phyloP scores from a whole-genome alignment of 2,113 vertebrate genomes.

The Ptilorrhoa leucosticta region DNA sequence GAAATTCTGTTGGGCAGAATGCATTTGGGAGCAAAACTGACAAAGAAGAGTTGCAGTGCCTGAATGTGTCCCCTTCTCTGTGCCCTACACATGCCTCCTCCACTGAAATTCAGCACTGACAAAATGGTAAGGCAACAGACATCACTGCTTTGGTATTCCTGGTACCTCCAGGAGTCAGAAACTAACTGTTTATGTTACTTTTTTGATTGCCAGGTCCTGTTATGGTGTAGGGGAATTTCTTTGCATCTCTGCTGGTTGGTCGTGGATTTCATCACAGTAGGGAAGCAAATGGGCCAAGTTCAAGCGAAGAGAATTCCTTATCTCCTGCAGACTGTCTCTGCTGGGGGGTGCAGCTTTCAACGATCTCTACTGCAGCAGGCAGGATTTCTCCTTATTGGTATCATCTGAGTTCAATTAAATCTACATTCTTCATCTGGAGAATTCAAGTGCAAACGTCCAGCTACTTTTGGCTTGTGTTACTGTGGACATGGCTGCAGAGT shows the following conservation, averaged over 20 bases:
- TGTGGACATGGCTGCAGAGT: neutral
- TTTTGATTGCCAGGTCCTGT: neutral
- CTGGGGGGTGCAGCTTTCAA: neutral
- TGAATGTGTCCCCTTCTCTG: neutral
- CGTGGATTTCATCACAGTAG: neutral
- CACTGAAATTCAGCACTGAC: neutral
- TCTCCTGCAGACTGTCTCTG: slow-evolving; percentile 8
- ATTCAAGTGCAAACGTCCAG: neutral
- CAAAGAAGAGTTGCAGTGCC: neutral
- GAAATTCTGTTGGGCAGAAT: neutral
- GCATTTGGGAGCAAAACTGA: neutral
- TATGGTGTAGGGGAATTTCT: neutral
- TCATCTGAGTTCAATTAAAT: slow-evolving; percentile 11
- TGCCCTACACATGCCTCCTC: neutral
- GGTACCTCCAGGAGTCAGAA: neutral
- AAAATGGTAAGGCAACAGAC: neutral
- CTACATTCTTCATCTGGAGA: neutral
- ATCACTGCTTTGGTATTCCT: neutral
- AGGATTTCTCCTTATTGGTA: neutral
- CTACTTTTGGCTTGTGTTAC: slow-evolving; percentile 4
- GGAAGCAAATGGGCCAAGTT: neutral
- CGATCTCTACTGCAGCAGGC: neutral
- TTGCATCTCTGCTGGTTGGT: neutral
- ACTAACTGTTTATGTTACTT: neutral
- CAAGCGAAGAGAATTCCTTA: slow-evolving; percentile 6